Evolutionary conservation across 2,113 vertebrate genomes (phyloP), one percentile per base, ranked within the genome.

Genomic region (Vulpes lagopus): DNA sequence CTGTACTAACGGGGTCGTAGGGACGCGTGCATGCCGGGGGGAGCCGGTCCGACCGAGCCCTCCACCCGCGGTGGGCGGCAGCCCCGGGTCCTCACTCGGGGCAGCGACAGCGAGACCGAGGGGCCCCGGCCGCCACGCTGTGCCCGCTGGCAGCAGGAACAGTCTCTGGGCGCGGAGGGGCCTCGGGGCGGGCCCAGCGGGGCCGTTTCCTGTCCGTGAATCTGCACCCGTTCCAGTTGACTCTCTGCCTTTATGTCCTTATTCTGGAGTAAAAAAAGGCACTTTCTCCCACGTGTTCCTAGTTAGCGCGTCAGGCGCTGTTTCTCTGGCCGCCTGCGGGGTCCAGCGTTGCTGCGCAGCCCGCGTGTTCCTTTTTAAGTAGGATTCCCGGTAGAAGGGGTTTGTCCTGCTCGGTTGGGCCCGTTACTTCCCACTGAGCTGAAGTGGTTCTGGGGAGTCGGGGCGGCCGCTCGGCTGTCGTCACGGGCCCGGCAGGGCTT

Each of bases 21-120:
- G 98, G 95, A 97, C 38, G 64, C 90, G 90, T 98, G 97, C 98
- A 98, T 98, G 98, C 64, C 0, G 23, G 80, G 89, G 81, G 97
- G 94, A 60, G 0, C 2, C n/a, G 17, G 5, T n/a, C 80, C 11
- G 1, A 17, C n/a, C 1, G 0, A 3, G 73, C 83, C 57, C 1
- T 19, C 35, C 57, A 8, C 20, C 38, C 3, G 0, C 7, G 16
- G 53, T 14, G 55, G 55, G 12, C 2, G 9, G 43, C 43, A 1
- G 43, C 43, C 43, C 43, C 43, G 43, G 43, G 43, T 43, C 43
- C 43, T 43, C 43, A 43, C 6, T 43, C 43, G 43, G 43, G 43
- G 43, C 43, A 43, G 43, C 7, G 6, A 7, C 43, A 60, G 16
- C 15, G 0, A 25, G 15, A 2, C 27, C 0, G 0, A 0, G 10